phyloP scores from a whole-genome alignment of 2,888 invertebrate genomes.

The Steinernema scapterisci region DNA sequence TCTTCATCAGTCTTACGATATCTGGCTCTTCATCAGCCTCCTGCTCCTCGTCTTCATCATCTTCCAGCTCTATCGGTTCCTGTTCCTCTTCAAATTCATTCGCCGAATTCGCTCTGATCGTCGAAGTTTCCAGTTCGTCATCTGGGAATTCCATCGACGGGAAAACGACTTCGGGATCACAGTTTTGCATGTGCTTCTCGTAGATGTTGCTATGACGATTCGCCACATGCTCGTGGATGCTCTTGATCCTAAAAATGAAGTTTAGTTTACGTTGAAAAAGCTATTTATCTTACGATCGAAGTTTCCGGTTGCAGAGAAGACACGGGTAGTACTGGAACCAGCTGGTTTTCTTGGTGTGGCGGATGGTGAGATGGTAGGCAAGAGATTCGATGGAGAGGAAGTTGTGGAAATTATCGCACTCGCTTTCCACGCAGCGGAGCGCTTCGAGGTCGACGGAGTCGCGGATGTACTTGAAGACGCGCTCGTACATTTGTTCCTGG shows the following conservation, averaged over 20 bases:
- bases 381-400: conserved; percentile 20
- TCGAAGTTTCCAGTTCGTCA: background rate
- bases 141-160: conserved; percentile 25
- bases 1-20: background rate
- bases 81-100: background rate
- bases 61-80: background rate
- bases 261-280: background rate
- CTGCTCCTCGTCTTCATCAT: background rate
- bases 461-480: conserved; percentile 19
- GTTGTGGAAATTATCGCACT: conserved; percentile 7
- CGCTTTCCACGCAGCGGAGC: conserved; percentile 1
- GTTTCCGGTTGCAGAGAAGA: conserved; percentile 20
- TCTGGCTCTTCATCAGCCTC: background rate
- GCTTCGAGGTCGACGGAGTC: conserved; percentile 3
- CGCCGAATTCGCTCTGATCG: background rate
- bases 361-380: conserved; percentile 10
- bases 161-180: background rate
- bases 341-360: conserved; percentile 4
- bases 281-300: background rate
- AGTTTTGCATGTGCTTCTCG: background rate
- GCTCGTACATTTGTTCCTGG: conserved; percentile 15
- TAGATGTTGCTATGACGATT: conserved; percentile 2
- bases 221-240: background rate
- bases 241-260: background rate
- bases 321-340: conserved; percentile 9